These are phyloP conservation scores for Chrysomela aeneicollis DNA, from an alignment of 2,888 invertebrate genomes.

Conservation along the genomic window DNA sequence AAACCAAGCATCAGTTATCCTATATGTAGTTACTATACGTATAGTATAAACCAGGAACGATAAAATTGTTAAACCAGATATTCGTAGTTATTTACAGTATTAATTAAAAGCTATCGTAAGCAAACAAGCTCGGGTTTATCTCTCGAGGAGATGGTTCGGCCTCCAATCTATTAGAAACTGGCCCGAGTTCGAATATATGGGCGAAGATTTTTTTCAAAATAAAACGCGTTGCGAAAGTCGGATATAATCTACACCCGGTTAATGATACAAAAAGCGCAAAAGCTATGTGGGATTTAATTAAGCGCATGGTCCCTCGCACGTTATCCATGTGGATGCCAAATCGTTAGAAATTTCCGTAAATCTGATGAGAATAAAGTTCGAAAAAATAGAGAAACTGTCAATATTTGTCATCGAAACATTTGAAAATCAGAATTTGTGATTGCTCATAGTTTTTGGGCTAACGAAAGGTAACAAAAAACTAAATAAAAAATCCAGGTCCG, in stretches of 20 bases:
- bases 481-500: no score
- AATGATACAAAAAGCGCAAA: slow-evolving; percentile 43
- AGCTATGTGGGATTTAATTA: slow-evolving; percentile 29
- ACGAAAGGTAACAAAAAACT: no score
- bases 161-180: slow-evolving; percentile 37
- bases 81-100: slow-evolving; percentile 38
- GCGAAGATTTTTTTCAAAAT: slow-evolving; percentile 27
- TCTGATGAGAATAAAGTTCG: not conserved
- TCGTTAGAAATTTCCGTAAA: not conserved
- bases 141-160: slow-evolving; percentile 25
- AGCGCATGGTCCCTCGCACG: slow-evolving; percentile 17
- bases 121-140: slow-evolving; percentile 39
- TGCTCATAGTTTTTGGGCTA: no score
- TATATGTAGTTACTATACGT: no score
- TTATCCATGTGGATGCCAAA: slow-evolving; percentile 10
- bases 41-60: no score
- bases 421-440: no score
- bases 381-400: no score
- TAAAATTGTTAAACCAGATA: slow-evolving; percentile 23
- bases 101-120: slow-evolving; percentile 38
- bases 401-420: no score
- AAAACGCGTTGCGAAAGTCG: slow-evolving; percentile 34
- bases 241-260: slow-evolving; percentile 43
- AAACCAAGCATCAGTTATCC: no score
- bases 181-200: slow-evolving; percentile 23